Evolutionary conservation across 1,140 invertebrate genomes (phyloP).

Genomic region (Periplaneta americana): DNA sequence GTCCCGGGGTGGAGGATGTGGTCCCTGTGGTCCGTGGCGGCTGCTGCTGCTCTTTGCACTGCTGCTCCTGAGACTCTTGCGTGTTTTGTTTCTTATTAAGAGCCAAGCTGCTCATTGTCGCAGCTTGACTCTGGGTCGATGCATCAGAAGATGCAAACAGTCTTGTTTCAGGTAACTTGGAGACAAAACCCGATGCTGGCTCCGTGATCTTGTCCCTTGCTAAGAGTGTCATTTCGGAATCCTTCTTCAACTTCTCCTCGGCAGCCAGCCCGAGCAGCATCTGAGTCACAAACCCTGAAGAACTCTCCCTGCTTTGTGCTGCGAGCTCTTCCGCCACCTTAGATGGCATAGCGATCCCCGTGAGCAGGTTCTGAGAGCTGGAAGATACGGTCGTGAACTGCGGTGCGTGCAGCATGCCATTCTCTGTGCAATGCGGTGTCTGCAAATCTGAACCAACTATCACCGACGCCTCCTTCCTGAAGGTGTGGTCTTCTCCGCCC

Average conservation of each 20-base stretch:
- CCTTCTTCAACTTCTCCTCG: not conserved
- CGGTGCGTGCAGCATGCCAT: not conserved
- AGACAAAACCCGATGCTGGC: not conserved
- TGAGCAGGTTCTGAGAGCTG: not conserved
- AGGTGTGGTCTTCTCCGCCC: not conserved
- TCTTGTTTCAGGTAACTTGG: not conserved
- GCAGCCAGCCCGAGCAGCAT: not conserved
- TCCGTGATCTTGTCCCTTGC: not conserved
- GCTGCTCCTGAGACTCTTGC: not conserved
- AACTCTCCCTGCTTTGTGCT: not conserved
- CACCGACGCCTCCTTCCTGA: not conserved
- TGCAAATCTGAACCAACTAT: not conserved
- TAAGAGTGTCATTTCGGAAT: not conserved
- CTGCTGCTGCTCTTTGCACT: not conserved
- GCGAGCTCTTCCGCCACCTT: not conserved
- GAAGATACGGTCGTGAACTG: not conserved
- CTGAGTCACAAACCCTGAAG: not conserved
- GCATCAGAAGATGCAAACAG: not conserved
- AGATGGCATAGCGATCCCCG: not conserved
- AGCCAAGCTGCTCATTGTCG: not conserved
- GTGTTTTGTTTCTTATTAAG: not conserved
- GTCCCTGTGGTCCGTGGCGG: not conserved
- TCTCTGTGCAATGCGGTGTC: not conserved
- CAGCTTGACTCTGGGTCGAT: not conserved
- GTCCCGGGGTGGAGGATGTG: not conserved